phyloP scores from a whole-genome alignment of 2,797 vertebrate species.

The Emys orbicularis region DNA sequence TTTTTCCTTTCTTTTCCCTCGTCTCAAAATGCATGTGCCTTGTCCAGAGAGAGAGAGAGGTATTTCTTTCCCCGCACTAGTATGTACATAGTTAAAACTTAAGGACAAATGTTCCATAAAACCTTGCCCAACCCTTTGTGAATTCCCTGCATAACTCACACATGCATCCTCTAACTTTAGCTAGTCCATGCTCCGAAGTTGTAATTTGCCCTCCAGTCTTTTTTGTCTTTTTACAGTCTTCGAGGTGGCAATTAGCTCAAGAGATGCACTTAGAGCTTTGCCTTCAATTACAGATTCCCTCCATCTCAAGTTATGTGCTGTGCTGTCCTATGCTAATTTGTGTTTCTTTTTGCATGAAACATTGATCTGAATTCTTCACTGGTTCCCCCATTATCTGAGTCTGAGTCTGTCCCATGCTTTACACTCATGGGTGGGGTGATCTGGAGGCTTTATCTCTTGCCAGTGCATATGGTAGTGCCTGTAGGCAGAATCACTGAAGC shows the following conservation, averaged over 20 bases:
- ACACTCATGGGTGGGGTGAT: slow-evolving; percentile 60
- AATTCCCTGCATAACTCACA: slow-evolving; percentile 73
- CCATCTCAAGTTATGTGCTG: slow-evolving; percentile 38
- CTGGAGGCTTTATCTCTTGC: slow-evolving; percentile 19
- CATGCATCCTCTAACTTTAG: slow-evolving; percentile 47
- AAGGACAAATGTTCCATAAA: slow-evolving; percentile 76
- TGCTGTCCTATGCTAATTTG: slow-evolving; percentile 44
- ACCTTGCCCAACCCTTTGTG: slow-evolving; percentile 44
- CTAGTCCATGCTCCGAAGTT: slow-evolving; percentile 50
- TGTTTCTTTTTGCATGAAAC: slow-evolving; percentile 48
- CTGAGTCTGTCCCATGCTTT: slow-evolving; percentile 50
- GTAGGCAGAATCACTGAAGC: background rate
- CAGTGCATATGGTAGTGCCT: slow-evolving; percentile 22
- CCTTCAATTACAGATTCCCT: slow-evolving; percentile 62
- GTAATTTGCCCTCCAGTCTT: slow-evolving; percentile 64
- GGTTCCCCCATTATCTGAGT: slow-evolving; percentile 56
- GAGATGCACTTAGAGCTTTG: slow-evolving; percentile 63
- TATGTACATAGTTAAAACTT: slow-evolving; percentile 75
- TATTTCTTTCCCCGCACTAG: background rate
- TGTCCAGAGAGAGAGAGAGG: background rate
- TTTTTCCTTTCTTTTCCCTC: background rate
- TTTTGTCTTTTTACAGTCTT: slow-evolving; percentile 53
- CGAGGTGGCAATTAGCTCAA: slow-evolving; percentile 64
- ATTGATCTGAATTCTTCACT: slow-evolving; percentile 59
- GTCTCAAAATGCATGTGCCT: background rate